A percentile compares a stretch with the other conserved stretches of the same genome.
These are phyloP conservation scores for Natrix natrix DNA, from an alignment of 2,797 vertebrate species.

Conservation along the genomic window DNA sequence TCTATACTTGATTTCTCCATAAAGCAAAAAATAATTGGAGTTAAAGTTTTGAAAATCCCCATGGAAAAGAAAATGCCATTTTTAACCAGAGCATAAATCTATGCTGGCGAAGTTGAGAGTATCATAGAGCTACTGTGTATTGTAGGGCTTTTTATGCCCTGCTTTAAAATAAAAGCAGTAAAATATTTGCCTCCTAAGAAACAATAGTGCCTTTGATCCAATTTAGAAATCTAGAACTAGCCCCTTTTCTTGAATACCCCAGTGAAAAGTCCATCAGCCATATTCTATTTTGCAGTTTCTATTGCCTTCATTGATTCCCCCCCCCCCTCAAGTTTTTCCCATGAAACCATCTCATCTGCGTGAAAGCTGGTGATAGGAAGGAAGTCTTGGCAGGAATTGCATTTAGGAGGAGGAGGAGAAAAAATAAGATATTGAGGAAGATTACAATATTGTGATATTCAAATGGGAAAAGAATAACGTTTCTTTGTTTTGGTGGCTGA, in stretches of 20 bases:
- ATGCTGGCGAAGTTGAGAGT: neutral
- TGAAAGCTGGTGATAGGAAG: neutral
- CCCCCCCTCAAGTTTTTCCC: neutral
- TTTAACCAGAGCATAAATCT: neutral
- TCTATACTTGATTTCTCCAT: neutral
- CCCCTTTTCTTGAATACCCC: conserved; percentile 17
- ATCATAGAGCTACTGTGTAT: neutral
- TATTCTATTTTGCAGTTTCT: neutral
- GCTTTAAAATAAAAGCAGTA: neutral
- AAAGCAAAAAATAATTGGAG: neutral
- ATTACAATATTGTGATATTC: neutral
- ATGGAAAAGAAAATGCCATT: neutral
- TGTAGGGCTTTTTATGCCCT: neutral
- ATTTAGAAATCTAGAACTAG: neutral
- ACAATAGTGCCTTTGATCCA: neutral
- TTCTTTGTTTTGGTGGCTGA: neutral
- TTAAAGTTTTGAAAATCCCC: neutral
- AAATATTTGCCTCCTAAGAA: neutral
- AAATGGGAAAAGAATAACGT: neutral
- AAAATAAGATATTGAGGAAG: conserved; percentile 2
- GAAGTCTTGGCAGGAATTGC: neutral
- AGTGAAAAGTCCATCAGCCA: neutral
- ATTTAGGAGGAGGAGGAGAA: neutral
- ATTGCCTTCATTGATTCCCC: neutral
- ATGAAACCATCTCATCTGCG: neutral